Base-by-base conservation (phyloP, 2,797 vertebrate genomes). In the Sebastes steindachneri region DNA sequence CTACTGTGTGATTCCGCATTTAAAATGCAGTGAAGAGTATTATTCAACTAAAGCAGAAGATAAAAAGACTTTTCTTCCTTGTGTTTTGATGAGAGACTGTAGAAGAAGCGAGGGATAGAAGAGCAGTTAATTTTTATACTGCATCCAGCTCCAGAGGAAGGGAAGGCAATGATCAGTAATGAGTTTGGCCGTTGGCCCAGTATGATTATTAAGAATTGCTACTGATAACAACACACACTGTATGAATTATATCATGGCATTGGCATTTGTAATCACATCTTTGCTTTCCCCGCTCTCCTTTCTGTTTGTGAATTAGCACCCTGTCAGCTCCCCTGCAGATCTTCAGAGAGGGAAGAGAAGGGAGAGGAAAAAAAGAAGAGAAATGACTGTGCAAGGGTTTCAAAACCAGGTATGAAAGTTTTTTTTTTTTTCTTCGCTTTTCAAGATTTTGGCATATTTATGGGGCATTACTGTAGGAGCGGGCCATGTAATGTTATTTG, bases 381-480 rank as follows among this genome's bases (percentile, higher is more conserved):
- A 87, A 92, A 93, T 89, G 74, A 82, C 81, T 83, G 66, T 71
- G 78, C 86, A 82, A 75, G 62, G 75, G 55, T 80, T 93, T 92
- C 70, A 86, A 89, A 92, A 91, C 65, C 89, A 95, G 92, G 93
- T 94, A 95, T 95, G 90, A 92, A 93, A 90, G 87, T 90, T 54
- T 84, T 88, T 90, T 57, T 79, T 82, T 68, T 90, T 57, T 69
- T 90, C 89, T 86, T 88, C 86, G 78, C 86, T 93, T 91, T 93
- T 94, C 70, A 84, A 90, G 88, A 93, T 88, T 93, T 90, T 84
- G 93, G 91, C 92, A 95, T 95, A 94, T 96, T 95, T 95, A 95
- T 93, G 90, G 89, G 85, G 89, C 90, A 92, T 94, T 94, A 90
- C 91, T 87, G 90, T 82, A 89, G 82, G 77, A 93, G 86, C 12